phyloP scores from a whole-genome alignment of 2,888 invertebrate species.

The Xiphydria camelus region DNA sequence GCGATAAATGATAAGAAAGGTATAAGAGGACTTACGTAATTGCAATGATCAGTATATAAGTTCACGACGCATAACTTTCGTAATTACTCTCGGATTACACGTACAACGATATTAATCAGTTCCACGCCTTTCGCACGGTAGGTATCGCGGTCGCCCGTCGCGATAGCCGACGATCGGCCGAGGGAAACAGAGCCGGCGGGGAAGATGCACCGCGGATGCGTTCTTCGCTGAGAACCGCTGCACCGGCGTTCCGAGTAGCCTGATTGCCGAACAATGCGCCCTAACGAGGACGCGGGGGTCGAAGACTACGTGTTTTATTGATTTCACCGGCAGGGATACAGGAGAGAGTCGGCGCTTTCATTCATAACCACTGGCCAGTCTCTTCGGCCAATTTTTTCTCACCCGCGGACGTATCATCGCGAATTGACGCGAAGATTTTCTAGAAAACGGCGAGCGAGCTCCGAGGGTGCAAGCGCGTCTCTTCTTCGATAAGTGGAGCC shows the following conservation, averaged over 20 bases:
- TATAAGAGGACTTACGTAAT: not conserved
- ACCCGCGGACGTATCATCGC: too few species aligned
- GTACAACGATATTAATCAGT: not conserved
- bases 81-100: constrained; percentile 2
- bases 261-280: constrained; percentile 49
- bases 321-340: constrained; percentile 35
- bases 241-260: constrained; percentile 33
- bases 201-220: too few species aligned
- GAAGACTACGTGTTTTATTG: constrained; percentile 49
- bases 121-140: not conserved
- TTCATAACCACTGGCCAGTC: too few species aligned
- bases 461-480: too few species aligned
- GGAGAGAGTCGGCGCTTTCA: too few species aligned
- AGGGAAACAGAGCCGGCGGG: too few species aligned
- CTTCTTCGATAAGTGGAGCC: too few species aligned
- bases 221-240: constrained; percentile 29
- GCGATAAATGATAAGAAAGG: not conserved
- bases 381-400: too few species aligned
- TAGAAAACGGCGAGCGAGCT: too few species aligned
- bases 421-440: too few species aligned
- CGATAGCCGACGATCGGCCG: too few species aligned
- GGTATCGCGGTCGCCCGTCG: not conserved
- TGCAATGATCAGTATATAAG: not conserved
- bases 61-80: not conserved
- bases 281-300: constrained; percentile 45